Evolutionary conservation across 2,113 vertebrate species (phyloP).

Genomic region (Panurus biarmicus): DNA sequence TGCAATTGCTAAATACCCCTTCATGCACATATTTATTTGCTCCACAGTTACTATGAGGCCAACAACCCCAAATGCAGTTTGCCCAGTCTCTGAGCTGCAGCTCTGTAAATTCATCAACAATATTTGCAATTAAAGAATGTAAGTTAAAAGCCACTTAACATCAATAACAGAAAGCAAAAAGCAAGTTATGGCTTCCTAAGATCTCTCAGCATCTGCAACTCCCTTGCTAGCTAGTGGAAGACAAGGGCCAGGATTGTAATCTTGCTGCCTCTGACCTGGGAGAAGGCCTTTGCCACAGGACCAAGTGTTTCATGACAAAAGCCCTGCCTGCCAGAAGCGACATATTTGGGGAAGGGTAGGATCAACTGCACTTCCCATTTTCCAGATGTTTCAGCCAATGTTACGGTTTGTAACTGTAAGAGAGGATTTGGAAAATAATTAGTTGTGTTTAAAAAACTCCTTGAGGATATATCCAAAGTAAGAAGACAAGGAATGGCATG

Average conservation of each 20-base stretch:
- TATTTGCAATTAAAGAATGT: neutral
- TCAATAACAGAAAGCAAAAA: neutral
- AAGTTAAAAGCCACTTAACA: neutral
- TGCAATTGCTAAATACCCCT: neutral
- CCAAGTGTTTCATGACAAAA: neutral
- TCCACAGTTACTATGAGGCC: neutral
- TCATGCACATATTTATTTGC: neutral
- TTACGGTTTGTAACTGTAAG: neutral
- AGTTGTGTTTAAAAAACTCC: neutral
- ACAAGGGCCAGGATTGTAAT: neutral
- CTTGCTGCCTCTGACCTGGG: neutral
- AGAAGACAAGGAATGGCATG: neutral
- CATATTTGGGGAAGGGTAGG: neutral
- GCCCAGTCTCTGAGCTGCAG: neutral
- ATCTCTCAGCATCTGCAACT: neutral
- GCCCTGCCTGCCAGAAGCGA: neutral
- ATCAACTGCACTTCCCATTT: neutral
- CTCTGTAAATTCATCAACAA: neutral
- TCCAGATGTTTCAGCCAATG: neutral
- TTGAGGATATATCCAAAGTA: neutral
- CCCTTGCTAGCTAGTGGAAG: neutral
- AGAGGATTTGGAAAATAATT: neutral
- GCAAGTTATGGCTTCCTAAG: neutral
- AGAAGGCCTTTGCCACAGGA: fast-evolving
- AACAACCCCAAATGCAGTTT: neutral